A percentile compares a stretch with the other conserved stretches of the same genome.
Evolutionary conservation across 1,140 invertebrate genomes (phyloP).

Genomic region (Diploscapter pachys): DNA sequence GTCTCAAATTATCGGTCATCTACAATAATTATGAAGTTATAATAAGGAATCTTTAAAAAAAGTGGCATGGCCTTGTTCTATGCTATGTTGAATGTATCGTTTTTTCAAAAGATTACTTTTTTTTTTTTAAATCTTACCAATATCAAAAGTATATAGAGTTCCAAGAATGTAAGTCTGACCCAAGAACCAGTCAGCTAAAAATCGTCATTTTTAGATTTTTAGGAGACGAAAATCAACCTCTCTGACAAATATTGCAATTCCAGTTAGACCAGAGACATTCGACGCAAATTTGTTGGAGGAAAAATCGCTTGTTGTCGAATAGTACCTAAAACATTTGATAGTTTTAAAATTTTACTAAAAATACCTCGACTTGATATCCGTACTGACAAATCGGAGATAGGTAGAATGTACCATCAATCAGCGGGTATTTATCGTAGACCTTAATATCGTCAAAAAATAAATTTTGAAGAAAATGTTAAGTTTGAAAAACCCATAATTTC

Average conservation of each 20-base stretch:
- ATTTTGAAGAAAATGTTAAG: too few relatives aligned
- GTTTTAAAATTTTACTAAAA: too few relatives aligned
- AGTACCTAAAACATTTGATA: not conserved
- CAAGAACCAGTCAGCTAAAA: constrained; percentile 13
- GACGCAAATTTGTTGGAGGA: constrained; percentile 27
- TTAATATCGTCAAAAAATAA: not conserved
- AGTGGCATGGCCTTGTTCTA: not conserved
- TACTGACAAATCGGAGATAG: constrained; percentile 25
- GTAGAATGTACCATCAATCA: constrained; percentile 32
- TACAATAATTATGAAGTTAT: too few relatives aligned
- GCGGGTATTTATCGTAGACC: constrained; percentile 32
- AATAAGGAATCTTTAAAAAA: too few relatives aligned
- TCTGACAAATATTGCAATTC: constrained; percentile 26
- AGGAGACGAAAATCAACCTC: constrained; percentile 9
- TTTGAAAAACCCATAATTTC: too few relatives aligned
- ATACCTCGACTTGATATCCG: constrained; percentile 13
- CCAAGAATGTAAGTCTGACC: constrained; percentile 27
- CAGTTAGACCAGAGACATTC: constrained; percentile 31
- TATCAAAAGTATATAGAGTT: constrained; percentile 32
- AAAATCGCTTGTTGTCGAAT: constrained; percentile 18
- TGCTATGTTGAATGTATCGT: not conserved
- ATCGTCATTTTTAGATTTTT: not conserved
- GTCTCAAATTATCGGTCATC: too few relatives aligned
- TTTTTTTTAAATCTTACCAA: constrained; percentile 12
- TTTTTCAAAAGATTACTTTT: not conserved